phyloP scores from a whole-genome alignment of 2,797 vertebrate species.

The Paedocypris micromegethes region DNA sequence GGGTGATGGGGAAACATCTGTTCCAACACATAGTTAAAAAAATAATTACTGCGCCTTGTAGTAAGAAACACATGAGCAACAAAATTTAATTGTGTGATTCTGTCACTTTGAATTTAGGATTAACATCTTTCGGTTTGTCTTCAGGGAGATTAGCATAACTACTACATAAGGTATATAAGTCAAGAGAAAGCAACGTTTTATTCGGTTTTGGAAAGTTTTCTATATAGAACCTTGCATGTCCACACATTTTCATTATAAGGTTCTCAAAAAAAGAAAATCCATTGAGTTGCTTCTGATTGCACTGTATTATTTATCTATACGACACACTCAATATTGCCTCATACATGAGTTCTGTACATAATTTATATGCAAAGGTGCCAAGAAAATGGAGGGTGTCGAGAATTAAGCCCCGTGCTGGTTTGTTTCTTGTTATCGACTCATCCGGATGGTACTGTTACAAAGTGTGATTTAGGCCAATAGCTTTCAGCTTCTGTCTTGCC shows the following conservation, averaged over 20 bases:
- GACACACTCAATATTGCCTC: neutral
- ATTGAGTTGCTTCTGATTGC: slow-evolving; percentile 6
- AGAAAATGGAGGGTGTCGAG: slow-evolving; percentile 39
- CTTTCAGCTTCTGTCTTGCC: slow-evolving; percentile 46
- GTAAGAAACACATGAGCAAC: slow-evolving; percentile 2
- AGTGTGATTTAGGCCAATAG: slow-evolving; percentile 25
- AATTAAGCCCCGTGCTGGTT: slow-evolving; percentile 12
- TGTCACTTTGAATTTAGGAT: neutral
- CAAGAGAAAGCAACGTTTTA: neutral
- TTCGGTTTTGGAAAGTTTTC: neutral
- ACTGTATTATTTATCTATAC: slow-evolving; percentile 26
- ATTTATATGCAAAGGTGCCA: slow-evolving; percentile 42
- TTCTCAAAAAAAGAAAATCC: neutral
- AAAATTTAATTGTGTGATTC: slow-evolving; percentile 20
- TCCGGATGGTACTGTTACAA: slow-evolving; percentile 42
- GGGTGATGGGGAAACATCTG: slow-evolving; percentile 13
- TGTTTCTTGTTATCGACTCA: slow-evolving; percentile 29
- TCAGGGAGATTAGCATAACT: neutral
- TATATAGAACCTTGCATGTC: slow-evolving; percentile 7
- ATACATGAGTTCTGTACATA: slow-evolving; percentile 35
- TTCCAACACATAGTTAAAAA: slow-evolving; percentile 8
- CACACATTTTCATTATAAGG: neutral
- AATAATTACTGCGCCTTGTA: slow-evolving; percentile 2
- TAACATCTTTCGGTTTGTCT: neutral
- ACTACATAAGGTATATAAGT: neutral